Evolutionary conservation across 2,888 invertebrate species (phyloP).

Genomic region (Tetanocera ferruginea): DNA sequence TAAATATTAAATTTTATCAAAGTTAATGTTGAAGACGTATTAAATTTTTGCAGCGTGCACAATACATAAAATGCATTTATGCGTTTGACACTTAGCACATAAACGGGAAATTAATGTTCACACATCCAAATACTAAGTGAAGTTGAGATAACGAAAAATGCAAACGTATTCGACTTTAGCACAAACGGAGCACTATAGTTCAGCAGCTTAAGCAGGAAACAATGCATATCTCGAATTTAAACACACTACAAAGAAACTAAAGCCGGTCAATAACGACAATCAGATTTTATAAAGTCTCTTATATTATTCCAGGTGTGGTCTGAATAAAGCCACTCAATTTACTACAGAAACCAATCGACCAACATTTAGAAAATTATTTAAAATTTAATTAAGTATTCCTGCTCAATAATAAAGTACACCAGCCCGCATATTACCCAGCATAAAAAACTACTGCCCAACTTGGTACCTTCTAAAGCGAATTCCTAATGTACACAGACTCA

Average conservation of each 20-base stretch:
- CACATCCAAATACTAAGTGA: not conserved
- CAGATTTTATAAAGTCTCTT: not conserved
- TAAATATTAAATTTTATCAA: not conserved
- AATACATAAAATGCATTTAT: not conserved
- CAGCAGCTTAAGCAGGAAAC: conserved; percentile 21
- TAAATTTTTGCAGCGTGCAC: not conserved
- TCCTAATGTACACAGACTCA: no score
- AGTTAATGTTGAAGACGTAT: no score
- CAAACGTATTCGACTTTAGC: not conserved
- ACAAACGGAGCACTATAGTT: conserved; percentile 27
- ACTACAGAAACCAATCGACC: no score
- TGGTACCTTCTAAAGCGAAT: no score
- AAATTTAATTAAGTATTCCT: no score
- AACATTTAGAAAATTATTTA: no score
- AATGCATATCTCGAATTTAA: conserved; percentile 15
- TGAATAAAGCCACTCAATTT: no score
- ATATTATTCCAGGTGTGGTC: no score
- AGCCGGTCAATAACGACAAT: not conserved
- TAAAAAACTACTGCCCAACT: no score
- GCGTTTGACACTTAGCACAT: conserved; percentile 34
- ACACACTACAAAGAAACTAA: not conserved
- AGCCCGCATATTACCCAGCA: no score
- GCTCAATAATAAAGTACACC: no score
- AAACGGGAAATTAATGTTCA: conserved; percentile 30
- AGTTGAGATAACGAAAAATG: not conserved